Evolutionary conservation across 1,140 invertebrate species (phyloP).

Genomic region (Bombus cullumanus): DNA sequence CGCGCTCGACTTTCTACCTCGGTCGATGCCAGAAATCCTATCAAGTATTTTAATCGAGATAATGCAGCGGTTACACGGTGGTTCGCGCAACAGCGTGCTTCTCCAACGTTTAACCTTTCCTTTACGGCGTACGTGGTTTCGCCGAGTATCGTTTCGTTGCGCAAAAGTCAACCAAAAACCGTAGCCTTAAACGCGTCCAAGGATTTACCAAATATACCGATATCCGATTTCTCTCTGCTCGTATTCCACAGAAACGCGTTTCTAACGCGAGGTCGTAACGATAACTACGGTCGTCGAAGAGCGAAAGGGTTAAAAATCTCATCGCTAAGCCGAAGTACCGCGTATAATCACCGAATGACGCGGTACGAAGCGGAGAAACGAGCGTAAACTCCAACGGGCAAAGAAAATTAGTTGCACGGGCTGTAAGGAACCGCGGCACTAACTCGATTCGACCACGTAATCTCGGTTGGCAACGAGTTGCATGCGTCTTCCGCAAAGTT

Average conservation of each 20-base stretch:
- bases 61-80: constrained; percentile 1
- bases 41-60: constrained; percentile 40
- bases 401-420: constrained; percentile 57
- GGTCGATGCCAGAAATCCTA: not conserved
- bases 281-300: too few relatives aligned
- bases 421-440: constrained; percentile 1
- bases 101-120: not conserved
- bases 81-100: not conserved
- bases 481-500: constrained; percentile 29
- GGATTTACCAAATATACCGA: too few relatives aligned
- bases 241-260: too few relatives aligned
- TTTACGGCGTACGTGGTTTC: too few relatives aligned
- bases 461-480: constrained; percentile 51
- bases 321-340: fast-evolving
- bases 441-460: constrained; percentile 62
- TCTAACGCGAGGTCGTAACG: too few relatives aligned
- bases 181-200: too few relatives aligned
- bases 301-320: too few relatives aligned
- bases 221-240: too few relatives aligned
- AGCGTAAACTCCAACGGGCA: constrained; percentile 1
- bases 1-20: too few relatives aligned
- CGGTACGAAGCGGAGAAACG: not conserved
- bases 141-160: too few relatives aligned
- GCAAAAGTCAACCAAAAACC: too few relatives aligned
- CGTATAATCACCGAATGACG: too few relatives aligned